Evolutionary conservation across 2,113 vertebrate genomes (phyloP).

Genomic region (Channa maculata): DNA sequence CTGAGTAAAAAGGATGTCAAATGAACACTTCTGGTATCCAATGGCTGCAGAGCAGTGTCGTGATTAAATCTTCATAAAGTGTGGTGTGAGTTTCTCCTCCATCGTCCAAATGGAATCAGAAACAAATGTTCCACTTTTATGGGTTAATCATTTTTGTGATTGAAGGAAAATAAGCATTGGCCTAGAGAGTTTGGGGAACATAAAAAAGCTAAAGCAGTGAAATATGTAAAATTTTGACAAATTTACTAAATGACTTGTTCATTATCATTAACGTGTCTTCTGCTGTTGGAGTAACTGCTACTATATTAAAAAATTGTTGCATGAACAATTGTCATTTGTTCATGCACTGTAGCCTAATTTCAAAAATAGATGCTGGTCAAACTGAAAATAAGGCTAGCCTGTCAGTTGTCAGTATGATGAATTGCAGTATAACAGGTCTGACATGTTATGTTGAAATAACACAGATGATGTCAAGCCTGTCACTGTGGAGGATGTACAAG

Average conservation of each 20-base stretch:
- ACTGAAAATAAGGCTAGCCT: constrained; percentile 1
- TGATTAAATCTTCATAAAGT: constrained; percentile 73
- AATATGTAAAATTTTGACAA: background rate
- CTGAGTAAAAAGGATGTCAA: constrained; percentile 48
- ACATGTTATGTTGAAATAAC: constrained; percentile 41
- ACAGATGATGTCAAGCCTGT: constrained; percentile 41
- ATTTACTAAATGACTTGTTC: background rate
- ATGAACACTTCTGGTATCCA: constrained; percentile 56
- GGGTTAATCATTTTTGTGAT: constrained; percentile 36
- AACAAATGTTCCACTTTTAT: constrained; percentile 41
- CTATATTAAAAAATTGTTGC: background rate
- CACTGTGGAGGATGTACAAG: constrained; percentile 46
- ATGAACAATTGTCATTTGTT: background rate
- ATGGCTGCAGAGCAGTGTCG: constrained; percentile 40
- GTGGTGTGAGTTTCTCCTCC: constrained; percentile 24
- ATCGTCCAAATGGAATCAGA: constrained; percentile 17
- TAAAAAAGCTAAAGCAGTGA: constrained; percentile 2
- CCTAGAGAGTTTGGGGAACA: background rate
- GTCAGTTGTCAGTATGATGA: constrained; percentile 40
- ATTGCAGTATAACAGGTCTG: constrained; percentile 28
- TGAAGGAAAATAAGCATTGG: background rate
- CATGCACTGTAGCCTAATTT: background rate
- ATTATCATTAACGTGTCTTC: background rate
- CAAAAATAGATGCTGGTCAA: constrained; percentile 11
- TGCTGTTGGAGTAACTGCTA: background rate